These are phyloP conservation scores for Turnix velox DNA, from an alignment of 2,113 vertebrate genomes.

Conservation along the genomic window DNA sequence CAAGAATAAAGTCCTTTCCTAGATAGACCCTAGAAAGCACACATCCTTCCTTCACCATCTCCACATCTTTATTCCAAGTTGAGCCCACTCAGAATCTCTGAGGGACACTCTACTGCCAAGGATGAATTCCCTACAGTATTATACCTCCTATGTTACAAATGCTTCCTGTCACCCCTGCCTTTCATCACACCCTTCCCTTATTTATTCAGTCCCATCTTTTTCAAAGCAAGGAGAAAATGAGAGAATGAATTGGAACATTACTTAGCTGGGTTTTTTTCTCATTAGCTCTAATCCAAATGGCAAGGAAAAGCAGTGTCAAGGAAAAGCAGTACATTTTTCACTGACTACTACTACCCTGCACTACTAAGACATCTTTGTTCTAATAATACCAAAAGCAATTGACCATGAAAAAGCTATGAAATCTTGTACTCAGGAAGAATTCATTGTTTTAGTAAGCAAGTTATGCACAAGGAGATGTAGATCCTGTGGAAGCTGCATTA, in stretches of 20 bases:
- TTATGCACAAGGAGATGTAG: background rate
- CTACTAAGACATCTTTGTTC: constrained; percentile 10
- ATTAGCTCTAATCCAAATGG: background rate
- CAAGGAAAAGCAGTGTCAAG: background rate
- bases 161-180: background rate
- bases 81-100: background rate
- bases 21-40: background rate
- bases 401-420: constrained; percentile 5
- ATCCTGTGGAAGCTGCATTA: background rate
- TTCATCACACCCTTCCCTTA: background rate
- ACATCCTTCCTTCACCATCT: background rate
- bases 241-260: background rate
- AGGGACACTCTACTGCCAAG: background rate
- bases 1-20: background rate
- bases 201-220: background rate
- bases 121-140: background rate
- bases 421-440: background rate
- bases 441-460: constrained; percentile 11
- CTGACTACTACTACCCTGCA: background rate
- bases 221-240: background rate
- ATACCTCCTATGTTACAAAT: background rate
- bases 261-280: background rate
- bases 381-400: constrained; percentile 21
- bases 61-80: background rate
- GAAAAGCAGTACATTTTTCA: constrained; percentile 10